Conservation (phyloP, 1,140 invertebrate genomes). For the Ganaspis sp. region DNA sequence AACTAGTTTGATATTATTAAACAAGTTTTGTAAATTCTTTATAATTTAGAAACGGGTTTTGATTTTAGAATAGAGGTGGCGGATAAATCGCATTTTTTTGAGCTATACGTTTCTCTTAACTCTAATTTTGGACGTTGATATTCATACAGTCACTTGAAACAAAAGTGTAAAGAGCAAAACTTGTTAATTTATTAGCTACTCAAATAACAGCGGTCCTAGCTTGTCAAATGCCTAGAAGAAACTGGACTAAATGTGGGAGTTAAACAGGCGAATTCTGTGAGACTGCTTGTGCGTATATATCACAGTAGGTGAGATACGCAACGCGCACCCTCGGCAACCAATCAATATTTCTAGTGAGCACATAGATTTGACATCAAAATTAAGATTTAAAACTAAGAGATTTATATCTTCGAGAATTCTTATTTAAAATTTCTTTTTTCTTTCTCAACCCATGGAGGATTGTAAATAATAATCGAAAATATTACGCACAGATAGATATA, state of each 20-base stretch:
- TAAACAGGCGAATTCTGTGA: constrained; percentile 53
- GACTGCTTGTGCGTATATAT: constrained; percentile 51
- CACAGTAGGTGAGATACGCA: constrained; percentile 55
- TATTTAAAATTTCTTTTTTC: too few species aligned
- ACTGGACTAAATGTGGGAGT: constrained; percentile 66
- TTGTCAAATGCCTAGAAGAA: constrained; percentile 73
- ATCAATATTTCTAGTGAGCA: constrained; percentile 70
- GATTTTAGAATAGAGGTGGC: not conserved
- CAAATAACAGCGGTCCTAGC: constrained; percentile 61
- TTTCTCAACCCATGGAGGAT: too few species aligned
- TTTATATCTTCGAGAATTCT: not conserved
- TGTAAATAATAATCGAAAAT: too few species aligned
- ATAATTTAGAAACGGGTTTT: not conserved
- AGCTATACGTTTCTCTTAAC: not conserved
- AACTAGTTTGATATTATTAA: too few species aligned
- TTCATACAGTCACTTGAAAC: constrained; percentile 34
- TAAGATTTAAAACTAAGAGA: constrained; percentile 57
- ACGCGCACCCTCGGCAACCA: constrained; percentile 70
- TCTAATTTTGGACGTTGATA: not conserved
- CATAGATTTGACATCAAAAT: constrained; percentile 70
- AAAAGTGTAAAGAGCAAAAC: constrained; percentile 34
- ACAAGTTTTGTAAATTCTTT: not conserved
- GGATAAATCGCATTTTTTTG: constrained; percentile 25
- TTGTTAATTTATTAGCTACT: constrained; percentile 43
- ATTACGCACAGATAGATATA: too few species aligned